These are phyloP conservation scores for Melitaea cinxia DNA, from an alignment of 1,140 invertebrate species.

Conservation along the genomic window DNA sequence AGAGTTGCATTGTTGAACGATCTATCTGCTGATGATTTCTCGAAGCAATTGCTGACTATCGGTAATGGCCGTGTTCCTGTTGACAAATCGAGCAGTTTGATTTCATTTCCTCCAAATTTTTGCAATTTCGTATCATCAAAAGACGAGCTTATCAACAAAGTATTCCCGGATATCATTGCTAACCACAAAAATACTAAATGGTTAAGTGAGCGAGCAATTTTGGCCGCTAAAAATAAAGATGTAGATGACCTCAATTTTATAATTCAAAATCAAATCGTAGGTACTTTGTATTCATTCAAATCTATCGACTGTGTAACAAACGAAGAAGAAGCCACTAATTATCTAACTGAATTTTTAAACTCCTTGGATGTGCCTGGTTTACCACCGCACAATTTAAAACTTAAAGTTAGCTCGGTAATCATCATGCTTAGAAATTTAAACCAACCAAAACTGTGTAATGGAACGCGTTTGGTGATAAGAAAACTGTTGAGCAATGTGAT, in stretches of 20 bases:
- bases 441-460: neutral
- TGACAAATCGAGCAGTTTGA: slow-evolving; percentile 48
- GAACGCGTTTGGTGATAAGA: too few species aligned
- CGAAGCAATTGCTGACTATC: slow-evolving; percentile 37
- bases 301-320: slow-evolving; percentile 46
- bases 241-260: slow-evolving; percentile 45
- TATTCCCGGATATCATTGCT: slow-evolving; percentile 42
- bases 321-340: slow-evolving; percentile 43
- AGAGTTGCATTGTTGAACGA: slow-evolving; percentile 38
- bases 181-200: slow-evolving; percentile 52
- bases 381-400: neutral
- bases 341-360: neutral
- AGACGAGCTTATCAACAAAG: slow-evolving; percentile 56
- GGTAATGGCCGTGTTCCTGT: slow-evolving; percentile 56
- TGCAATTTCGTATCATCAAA: slow-evolving; percentile 16
- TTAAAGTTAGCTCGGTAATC: neutral
- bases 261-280: slow-evolving; percentile 45
- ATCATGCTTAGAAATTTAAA: neutral
- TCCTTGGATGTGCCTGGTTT: neutral
- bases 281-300: slow-evolving; percentile 46
- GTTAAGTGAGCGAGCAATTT: slow-evolving; percentile 49
- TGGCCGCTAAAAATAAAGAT: slow-evolving; percentile 48
- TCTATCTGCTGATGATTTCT: slow-evolving; percentile 26
- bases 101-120: slow-evolving; percentile 34
- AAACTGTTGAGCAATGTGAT: too few species aligned